Percentiles rank a stretch among this genome's conserved stretches.
Conservation (phyloP, 2,888 invertebrate species). For the Apamea monoglypha region DNA sequence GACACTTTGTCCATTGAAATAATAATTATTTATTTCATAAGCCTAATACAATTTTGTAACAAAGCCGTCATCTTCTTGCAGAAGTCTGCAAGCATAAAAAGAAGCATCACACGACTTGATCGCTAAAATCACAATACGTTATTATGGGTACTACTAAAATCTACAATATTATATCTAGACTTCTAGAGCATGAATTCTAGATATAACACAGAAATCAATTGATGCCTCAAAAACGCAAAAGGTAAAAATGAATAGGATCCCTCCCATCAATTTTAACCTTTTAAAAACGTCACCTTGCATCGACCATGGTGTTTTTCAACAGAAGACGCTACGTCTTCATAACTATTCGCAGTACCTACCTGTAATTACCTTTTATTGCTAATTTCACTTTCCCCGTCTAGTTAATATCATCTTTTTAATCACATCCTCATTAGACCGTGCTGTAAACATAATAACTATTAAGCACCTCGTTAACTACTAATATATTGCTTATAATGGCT, state of each 20-base stretch:
- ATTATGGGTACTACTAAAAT: neutral
- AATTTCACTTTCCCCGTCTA: conserved; percentile 6
- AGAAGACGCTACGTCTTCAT: neutral
- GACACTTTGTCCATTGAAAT: neutral
- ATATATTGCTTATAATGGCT: conserved; percentile 7
- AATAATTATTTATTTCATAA: neutral
- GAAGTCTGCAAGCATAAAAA: neutral
- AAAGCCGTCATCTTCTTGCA: neutral
- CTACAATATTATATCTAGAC: neutral
- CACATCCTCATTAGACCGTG: conserved; percentile 8
- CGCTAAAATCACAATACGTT: neutral
- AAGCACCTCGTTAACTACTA: neutral
- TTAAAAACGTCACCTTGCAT: neutral
- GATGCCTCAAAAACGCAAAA: neutral
- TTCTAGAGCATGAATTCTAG: neutral
- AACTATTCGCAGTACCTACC: too few species aligned
- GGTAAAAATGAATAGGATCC: neutral
- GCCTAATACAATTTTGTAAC: neutral
- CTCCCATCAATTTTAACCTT: neutral
- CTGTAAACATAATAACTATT: conserved; percentile 14
- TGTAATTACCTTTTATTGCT: neutral
- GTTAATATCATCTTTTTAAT: neutral
- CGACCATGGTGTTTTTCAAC: neutral
- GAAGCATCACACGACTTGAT: too few species aligned
- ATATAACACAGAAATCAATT: neutral